Conservation (phyloP, 2,797 vertebrate species). For the Chelonia mydas region DNA sequence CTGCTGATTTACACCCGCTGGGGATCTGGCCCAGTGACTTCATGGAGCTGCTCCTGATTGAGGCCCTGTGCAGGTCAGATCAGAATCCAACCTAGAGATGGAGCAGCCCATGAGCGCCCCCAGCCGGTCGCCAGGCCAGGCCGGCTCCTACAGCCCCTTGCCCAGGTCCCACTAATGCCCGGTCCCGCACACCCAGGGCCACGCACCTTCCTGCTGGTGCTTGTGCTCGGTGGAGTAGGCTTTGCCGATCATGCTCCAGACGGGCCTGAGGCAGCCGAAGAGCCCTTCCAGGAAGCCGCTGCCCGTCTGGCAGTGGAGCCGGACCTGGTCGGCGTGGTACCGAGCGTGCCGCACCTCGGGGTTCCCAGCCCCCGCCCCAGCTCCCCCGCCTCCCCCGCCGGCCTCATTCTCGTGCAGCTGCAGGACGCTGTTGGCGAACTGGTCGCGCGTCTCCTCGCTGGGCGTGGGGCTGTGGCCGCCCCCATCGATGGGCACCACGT, state of each 20-base stretch:
- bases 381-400: constrained; percentile 74
- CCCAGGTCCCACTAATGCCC: not conserved
- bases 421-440: constrained; percentile 90
- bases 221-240: constrained; percentile 96
- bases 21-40: too few relatives aligned
- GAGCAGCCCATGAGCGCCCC: not conserved
- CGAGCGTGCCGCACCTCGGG: constrained; percentile 79
- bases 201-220: constrained; percentile 89
- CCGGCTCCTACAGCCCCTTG: not conserved
- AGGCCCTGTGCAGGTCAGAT: not conserved
- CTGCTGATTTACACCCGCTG: too few relatives aligned
- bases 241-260: constrained; percentile 98
- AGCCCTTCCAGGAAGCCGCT: constrained; percentile 94
- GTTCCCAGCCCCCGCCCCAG: constrained; percentile 71
- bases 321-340: constrained; percentile 85
- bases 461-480: constrained; percentile 85
- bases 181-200: fast-evolving
- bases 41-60: not conserved
- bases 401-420: constrained; percentile 89
- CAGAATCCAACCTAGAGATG: not conserved
- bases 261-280: constrained; percentile 93
- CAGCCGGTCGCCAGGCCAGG: not conserved
- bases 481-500: constrained; percentile 89
- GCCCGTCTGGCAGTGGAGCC: constrained; percentile 84
- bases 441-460: constrained; percentile 85